Evolutionary conservation across 2,797 vertebrate genomes (phyloP).

Genomic region (Amazona finschi): DNA sequence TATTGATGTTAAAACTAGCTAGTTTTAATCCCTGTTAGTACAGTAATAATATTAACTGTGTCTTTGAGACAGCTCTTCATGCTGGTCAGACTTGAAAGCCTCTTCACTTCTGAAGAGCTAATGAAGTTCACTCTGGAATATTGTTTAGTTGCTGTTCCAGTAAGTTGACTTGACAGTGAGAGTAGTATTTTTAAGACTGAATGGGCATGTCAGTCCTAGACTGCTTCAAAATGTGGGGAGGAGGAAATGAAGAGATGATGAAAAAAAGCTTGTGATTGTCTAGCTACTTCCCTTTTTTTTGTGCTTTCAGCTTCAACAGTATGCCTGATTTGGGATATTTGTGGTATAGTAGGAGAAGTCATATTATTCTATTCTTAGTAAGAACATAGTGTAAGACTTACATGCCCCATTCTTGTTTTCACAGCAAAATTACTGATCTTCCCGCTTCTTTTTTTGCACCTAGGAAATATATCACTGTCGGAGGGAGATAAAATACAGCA

Average conservation of each 20-base stretch:
- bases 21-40: neutral
- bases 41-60: neutral
- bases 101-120: neutral
- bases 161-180: neutral
- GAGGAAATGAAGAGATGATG: neutral
- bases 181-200: neutral
- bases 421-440: neutral
- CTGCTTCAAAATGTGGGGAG: neutral
- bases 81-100: neutral
- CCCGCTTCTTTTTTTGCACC: neutral
- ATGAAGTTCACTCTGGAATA: neutral
- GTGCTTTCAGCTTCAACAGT: neutral
- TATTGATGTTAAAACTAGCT: neutral
- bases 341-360: neutral
- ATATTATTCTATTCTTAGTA: neutral
- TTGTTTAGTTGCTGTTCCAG: neutral
- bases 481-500: conserved; percentile 96
- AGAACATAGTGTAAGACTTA: neutral
- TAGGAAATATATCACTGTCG: conserved; percentile 92
- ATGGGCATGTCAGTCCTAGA: neutral
- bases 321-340: neutral
- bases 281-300: neutral
- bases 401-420: neutral
- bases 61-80: neutral
- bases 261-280: neutral